Percentiles rank a stretch among this genome's conserved stretches.
phyloP scores from a whole-genome alignment of 1,140 invertebrate species.

The Aphidius gifuensis region DNA sequence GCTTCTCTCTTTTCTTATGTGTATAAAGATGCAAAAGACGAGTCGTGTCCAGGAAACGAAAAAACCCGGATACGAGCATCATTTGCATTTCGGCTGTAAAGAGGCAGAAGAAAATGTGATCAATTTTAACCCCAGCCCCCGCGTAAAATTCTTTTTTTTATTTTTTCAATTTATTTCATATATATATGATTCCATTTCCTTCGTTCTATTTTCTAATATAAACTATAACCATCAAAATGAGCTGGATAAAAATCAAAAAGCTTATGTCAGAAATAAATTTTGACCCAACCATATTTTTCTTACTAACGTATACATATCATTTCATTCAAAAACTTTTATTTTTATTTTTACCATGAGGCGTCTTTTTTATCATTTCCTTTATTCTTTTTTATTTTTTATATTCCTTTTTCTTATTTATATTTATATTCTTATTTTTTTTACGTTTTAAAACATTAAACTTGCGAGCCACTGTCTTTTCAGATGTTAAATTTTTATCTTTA shows the following conservation, averaged over 20 bases:
- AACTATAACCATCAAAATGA: constrained; percentile 13
- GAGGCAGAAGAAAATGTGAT: constrained; percentile 38
- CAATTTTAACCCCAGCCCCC: constrained; percentile 18
- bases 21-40: constrained; percentile 12
- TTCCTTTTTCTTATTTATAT: neutral
- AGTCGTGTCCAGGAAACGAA: constrained; percentile 34
- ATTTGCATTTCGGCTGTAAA: constrained; percentile 50
- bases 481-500: constrained; percentile 20
- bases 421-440: constrained; percentile 1
- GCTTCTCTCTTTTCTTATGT: constrained; percentile 11
- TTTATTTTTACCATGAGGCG: neutral
- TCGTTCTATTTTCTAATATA: constrained; percentile 26
- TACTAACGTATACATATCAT: neutral
- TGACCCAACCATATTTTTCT: constrained; percentile 19
- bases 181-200: neutral
- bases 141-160: neutral
- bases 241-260: constrained; percentile 22
- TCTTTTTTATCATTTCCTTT: constrained; percentile 13
- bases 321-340: constrained; percentile 9
- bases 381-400: constrained; percentile 4
- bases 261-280: constrained; percentile 45
- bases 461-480: too few relatives aligned
- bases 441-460: neutral
- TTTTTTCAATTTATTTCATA: constrained; percentile 1
- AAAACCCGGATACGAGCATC: constrained; percentile 40